Conservation (phyloP, 2,888 invertebrate genomes). For the Thymelicus sylvestris region DNA sequence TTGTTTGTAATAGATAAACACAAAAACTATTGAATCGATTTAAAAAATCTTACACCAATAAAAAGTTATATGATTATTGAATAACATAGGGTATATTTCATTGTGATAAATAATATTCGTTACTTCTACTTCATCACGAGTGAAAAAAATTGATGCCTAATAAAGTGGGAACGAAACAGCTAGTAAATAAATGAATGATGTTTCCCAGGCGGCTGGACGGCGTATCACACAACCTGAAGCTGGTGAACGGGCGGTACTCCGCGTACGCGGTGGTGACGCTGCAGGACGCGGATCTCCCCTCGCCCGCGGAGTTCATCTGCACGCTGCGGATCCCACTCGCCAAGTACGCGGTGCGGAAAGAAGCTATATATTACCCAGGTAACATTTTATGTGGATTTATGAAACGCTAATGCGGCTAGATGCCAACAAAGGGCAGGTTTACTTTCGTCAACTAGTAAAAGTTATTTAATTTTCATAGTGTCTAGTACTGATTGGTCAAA, state of each 20-base stretch:
- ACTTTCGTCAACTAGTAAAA: neutral
- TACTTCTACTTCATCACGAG: too few species aligned
- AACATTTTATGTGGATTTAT: slow-evolving; percentile 43
- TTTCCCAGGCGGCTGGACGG: slow-evolving; percentile 66
- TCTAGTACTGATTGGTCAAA: too few species aligned
- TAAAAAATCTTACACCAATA: too few species aligned
- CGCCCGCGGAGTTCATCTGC: slow-evolving; percentile 85
- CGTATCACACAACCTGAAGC: slow-evolving; percentile 64
- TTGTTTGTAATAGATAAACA: too few species aligned
- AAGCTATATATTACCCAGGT: slow-evolving; percentile 85
- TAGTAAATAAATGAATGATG: neutral
- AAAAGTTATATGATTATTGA: too few species aligned
- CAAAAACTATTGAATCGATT: too few species aligned
- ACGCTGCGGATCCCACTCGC: slow-evolving; percentile 86
- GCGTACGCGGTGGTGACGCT: slow-evolving; percentile 82
- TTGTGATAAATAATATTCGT: too few species aligned
- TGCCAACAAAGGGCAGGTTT: neutral
- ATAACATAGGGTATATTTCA: too few species aligned
- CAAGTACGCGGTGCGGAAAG: slow-evolving; percentile 82
- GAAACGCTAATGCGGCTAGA: neutral
- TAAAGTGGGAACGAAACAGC: too few species aligned
- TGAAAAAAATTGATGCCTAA: too few species aligned
- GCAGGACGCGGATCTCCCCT: slow-evolving; percentile 77
- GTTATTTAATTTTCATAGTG: too few species aligned
- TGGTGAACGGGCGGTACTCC: slow-evolving; percentile 80